Evolutionary conservation across 2,888 invertebrate genomes (phyloP).

Genomic region (Seira ritae): DNA sequence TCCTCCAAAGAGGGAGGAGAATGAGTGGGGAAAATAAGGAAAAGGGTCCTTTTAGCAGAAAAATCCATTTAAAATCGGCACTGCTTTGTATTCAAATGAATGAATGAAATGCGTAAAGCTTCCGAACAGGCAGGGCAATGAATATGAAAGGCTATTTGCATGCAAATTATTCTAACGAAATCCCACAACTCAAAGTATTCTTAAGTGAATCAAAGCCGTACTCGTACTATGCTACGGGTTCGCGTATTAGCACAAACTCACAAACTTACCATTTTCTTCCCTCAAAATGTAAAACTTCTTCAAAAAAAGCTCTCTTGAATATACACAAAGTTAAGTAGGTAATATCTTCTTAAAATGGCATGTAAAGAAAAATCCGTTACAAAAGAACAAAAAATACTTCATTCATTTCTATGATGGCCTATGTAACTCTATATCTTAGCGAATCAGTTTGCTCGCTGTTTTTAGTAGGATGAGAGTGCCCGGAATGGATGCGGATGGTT

Average conservation of each 20-base stretch:
- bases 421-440: too few relatives aligned
- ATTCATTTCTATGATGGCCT: too few relatives aligned
- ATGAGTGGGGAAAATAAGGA: too few relatives aligned
- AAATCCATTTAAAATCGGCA: slow-evolving; percentile 50
- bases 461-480: too few relatives aligned
- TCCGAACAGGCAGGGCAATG: slow-evolving; percentile 34
- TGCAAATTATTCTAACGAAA: slow-evolving; percentile 56
- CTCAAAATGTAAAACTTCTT: not conserved
- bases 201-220: slow-evolving; percentile 57
- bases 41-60: too few relatives aligned
- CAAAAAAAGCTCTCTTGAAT: not conserved
- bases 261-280: slow-evolving; percentile 25
- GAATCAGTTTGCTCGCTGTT: too few relatives aligned
- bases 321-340: too few relatives aligned
- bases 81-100: slow-evolving; percentile 50
- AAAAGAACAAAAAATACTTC: too few relatives aligned
- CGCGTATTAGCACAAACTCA: slow-evolving; percentile 36
- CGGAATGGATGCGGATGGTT: too few relatives aligned
- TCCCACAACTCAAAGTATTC: slow-evolving; percentile 54
- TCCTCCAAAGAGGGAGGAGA: not conserved
- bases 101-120: too few relatives aligned
- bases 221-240: slow-evolving; percentile 51
- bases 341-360: too few relatives aligned
- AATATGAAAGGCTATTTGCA: slow-evolving; percentile 53
- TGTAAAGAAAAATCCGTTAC: too few relatives aligned